Evolutionary conservation across 2,113 vertebrate species (phyloP).

Genomic region (cat (Felis catus)): DNA sequence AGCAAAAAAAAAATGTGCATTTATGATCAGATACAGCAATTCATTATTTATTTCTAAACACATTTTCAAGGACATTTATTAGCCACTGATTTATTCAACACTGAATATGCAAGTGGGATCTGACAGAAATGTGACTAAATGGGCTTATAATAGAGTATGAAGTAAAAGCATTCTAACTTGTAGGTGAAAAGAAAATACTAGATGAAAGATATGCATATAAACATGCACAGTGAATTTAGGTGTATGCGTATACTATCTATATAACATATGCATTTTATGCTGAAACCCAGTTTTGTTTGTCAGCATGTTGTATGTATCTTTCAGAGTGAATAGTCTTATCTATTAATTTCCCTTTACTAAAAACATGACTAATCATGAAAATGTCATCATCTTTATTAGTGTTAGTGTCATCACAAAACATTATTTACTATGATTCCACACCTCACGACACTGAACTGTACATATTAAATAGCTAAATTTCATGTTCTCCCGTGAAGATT

Average conservation of each 20-base stretch:
- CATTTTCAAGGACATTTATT: slow-evolving; percentile 60
- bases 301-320: not conserved
- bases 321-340: not conserved
- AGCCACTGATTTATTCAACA: slow-evolving; percentile 34
- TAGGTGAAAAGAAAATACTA: slow-evolving; percentile 18
- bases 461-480: not conserved
- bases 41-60: slow-evolving; percentile 31
- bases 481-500: not conserved
- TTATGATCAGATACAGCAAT: not conserved
- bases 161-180: slow-evolving; percentile 26
- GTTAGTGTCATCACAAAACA: not conserved
- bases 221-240: not conserved
- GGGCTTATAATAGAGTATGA: not conserved
- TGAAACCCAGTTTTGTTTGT: slow-evolving; percentile 1
- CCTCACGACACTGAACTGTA: not conserved
- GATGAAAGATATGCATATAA: not conserved
- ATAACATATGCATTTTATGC: not conserved
- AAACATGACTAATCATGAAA: slow-evolving; percentile 42
- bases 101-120: not conserved
- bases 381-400: slow-evolving; percentile 7
- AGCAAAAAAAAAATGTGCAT: not conserved
- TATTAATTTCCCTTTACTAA: slow-evolving; percentile 32
- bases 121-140: slow-evolving; percentile 43
- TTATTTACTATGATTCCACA: not conserved
- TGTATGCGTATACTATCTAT: not conserved